Conservation (phyloP, 2,888 invertebrate genomes). For the Drosophila neutralis region DNA sequence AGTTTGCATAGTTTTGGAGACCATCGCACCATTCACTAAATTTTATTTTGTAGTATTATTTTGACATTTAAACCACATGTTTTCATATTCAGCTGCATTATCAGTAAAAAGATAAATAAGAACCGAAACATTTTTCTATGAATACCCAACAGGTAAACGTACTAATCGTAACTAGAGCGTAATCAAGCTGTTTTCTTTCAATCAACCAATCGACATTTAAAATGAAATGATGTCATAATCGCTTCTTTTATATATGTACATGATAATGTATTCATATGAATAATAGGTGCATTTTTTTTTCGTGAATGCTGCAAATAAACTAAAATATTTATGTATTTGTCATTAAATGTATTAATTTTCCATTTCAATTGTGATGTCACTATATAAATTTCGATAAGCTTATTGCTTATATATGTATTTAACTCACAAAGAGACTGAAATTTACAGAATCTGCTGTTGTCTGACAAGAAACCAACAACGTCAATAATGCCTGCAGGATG, state of each 20-base stretch:
- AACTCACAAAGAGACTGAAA: not conserved
- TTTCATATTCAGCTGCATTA: not conserved
- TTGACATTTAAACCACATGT: slow-evolving; percentile 8
- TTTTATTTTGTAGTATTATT: not conserved
- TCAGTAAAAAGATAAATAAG: slow-evolving; percentile 5
- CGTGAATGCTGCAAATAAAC: too few species aligned
- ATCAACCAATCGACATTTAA: not conserved
- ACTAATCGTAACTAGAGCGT: not conserved
- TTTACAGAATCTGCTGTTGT: not conserved
- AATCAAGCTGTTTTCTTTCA: not conserved
- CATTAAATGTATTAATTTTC: not conserved
- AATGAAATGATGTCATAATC: not conserved
- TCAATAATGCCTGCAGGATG: not conserved
- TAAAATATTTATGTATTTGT: not conserved
- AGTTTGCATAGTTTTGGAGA: slow-evolving; percentile 9
- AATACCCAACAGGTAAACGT: not conserved
- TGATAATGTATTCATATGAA: not conserved
- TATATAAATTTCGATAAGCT: not conserved
- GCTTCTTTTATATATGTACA: not conserved
- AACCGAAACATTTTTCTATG: slow-evolving; percentile 4
- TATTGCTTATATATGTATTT: not conserved
- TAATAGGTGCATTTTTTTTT: not conserved
- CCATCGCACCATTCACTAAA: slow-evolving; percentile 1
- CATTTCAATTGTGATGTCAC: not conserved
- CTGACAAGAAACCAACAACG: not conserved